These are phyloP conservation scores for Cottus gobio DNA, from an alignment of 2,113 vertebrate species.

Conservation along the genomic window DNA sequence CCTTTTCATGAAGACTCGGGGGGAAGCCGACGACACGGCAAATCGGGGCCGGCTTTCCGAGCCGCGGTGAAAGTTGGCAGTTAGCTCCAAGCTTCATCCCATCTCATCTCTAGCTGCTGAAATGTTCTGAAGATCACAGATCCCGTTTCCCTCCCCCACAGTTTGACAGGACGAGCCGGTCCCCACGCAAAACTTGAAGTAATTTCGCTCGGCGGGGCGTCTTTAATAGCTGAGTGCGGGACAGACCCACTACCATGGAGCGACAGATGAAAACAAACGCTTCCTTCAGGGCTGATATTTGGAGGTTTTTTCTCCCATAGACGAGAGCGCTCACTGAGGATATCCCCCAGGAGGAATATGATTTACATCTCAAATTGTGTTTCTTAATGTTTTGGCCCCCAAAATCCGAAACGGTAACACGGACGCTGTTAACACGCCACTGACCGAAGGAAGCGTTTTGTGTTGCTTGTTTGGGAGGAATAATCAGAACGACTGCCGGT, in stretches of 20 bases:
- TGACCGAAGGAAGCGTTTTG: conserved; percentile 1
- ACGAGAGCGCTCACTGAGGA: conserved; percentile 14
- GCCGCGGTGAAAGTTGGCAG: conserved; percentile 7
- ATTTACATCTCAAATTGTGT: conserved; percentile 40
- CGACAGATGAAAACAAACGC: no score
- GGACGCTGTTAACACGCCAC: neutral
- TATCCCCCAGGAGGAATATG: neutral
- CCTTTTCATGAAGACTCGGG: conserved; percentile 39
- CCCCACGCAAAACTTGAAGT: conserved; percentile 25
- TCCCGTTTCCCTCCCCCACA: no score
- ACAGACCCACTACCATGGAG: conserved; percentile 11
- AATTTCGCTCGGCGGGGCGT: conserved; percentile 19
- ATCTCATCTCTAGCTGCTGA: conserved; percentile 44
- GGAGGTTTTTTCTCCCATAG: conserved; percentile 5
- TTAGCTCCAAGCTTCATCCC: neutral
- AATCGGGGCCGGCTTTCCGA: neutral
- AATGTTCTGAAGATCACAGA: conserved; percentile 32
- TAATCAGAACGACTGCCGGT: neutral
- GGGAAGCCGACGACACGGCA: neutral
- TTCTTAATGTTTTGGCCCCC: neutral
- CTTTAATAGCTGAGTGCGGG: conserved; percentile 30
- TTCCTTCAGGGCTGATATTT: conserved; percentile 42
- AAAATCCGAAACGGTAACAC: conserved; percentile 12
- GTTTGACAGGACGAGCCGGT: conserved; percentile 44
- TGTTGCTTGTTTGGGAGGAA: neutral